phyloP scores from a whole-genome alignment of 2,113 vertebrate genomes.

The Cepphus grylle region DNA sequence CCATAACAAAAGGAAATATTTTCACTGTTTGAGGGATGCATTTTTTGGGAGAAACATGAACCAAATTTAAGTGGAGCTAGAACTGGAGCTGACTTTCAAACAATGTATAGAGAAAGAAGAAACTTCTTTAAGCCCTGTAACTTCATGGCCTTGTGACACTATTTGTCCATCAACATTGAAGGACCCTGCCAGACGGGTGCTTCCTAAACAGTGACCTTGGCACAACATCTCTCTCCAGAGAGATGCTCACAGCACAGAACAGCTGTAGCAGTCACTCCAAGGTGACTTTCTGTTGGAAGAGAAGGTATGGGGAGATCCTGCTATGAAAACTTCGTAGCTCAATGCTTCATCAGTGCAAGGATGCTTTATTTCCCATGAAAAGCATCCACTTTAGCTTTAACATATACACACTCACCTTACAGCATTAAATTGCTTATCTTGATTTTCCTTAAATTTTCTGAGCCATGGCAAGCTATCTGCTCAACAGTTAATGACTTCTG shows the following conservation, averaged over 20 bases:
- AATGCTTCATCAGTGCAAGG: not conserved
- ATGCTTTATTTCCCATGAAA: not conserved
- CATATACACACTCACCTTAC: not conserved
- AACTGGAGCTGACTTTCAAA: not conserved
- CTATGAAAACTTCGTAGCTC: not conserved
- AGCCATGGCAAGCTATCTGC: not conserved
- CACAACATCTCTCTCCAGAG: not conserved
- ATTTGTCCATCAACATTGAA: not conserved
- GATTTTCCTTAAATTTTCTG: not conserved
- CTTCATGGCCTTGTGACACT: not conserved
- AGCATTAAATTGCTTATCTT: not conserved
- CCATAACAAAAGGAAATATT: fast-evolving
- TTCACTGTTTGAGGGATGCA: not conserved
- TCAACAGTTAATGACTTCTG: not conserved
- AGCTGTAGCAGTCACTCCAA: not conserved
- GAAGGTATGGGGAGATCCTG: not conserved
- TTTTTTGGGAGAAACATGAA: not conserved
- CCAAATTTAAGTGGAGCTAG: not conserved
- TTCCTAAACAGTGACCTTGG: not conserved
- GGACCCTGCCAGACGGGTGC: not conserved
- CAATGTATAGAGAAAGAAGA: not conserved
- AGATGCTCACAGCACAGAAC: not conserved
- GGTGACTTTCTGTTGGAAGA: not conserved
- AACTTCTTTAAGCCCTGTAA: not conserved
- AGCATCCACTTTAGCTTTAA: not conserved